These are phyloP conservation scores for Zenarchopterus dispar DNA, from an alignment of 2,797 vertebrate species.

Conservation along the genomic window DNA sequence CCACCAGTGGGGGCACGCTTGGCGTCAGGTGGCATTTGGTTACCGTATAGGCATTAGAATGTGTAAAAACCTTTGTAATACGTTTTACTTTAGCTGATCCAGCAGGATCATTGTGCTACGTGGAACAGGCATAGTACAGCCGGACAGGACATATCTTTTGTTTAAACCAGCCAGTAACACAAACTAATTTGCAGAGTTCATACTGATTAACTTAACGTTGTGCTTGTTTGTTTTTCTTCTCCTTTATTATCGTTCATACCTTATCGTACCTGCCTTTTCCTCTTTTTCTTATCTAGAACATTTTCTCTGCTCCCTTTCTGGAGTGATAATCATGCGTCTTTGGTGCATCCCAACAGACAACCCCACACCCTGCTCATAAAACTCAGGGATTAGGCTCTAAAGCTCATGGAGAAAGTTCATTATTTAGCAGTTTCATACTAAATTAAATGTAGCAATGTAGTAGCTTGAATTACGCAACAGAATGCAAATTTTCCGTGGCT, in stretches of 20 bases:
- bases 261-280: constrained; percentile 10
- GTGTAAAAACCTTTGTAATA: not conserved
- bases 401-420: constrained; percentile 60
- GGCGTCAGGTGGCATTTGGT: constrained; percentile 16
- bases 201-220: constrained; percentile 27
- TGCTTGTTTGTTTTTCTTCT: constrained; percentile 13
- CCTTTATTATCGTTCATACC: constrained; percentile 1
- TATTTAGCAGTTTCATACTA: constrained; percentile 44
- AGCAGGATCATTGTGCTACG: constrained; percentile 8
- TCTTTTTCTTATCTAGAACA: constrained; percentile 34
- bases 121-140: constrained; percentile 14
- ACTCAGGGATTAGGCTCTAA: constrained; percentile 66
- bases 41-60: constrained; percentile 3
- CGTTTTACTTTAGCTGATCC: constrained; percentile 10
- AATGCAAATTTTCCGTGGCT: constrained; percentile 18
- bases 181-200: constrained; percentile 2
- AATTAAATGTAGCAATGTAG: constrained; percentile 37
- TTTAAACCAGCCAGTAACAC: constrained; percentile 29
- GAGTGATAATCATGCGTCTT: constrained; percentile 54
- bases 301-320: constrained; percentile 19
- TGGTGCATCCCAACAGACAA: constrained; percentile 63
- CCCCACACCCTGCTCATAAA: constrained; percentile 63
- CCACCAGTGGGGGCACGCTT: constrained; percentile 33
- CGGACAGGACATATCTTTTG: constrained; percentile 23
- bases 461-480: constrained; percentile 36